Conservation (phyloP, 2,113 vertebrate genomes). For the Romanogobio albipinnatus region DNA sequence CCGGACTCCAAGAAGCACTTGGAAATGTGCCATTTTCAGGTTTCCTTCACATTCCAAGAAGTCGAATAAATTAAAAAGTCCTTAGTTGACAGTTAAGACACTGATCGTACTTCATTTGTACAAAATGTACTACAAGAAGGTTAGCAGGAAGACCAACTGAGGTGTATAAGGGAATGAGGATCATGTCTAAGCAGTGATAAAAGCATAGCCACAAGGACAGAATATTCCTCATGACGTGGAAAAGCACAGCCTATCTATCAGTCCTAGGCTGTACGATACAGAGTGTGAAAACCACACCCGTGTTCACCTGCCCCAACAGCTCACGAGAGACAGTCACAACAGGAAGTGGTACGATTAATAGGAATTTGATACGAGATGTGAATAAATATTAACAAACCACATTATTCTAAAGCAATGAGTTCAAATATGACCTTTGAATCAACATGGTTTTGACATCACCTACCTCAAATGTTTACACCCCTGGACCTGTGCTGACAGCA, state of each 20-base stretch:
- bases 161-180: not conserved
- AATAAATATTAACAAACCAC: not conserved
- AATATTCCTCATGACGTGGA: constrained; percentile 48
- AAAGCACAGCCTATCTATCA: constrained; percentile 5
- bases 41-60: constrained; percentile 38
- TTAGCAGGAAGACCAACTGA: not conserved
- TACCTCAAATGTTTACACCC: not conserved
- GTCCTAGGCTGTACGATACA: not conserved
- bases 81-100: not conserved
- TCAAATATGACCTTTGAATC: not conserved
- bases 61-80: not conserved
- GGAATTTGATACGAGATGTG: not conserved
- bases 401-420: not conserved
- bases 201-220: constrained; percentile 42
- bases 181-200: constrained; percentile 39
- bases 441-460: not conserved
- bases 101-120: not conserved
- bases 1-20: constrained; percentile 60
- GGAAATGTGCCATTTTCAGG: constrained; percentile 48
- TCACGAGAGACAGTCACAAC: not conserved
- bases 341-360: not conserved
- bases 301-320: constrained; percentile 31
- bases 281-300: constrained; percentile 26
- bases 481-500: not conserved
- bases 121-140: constrained; percentile 1